A percentile compares a stretch with the other conserved stretches of the same genome.
These are phyloP conservation scores for Mustela nigripes DNA, from an alignment of 2,113 vertebrate genomes.

Conservation along the genomic window DNA sequence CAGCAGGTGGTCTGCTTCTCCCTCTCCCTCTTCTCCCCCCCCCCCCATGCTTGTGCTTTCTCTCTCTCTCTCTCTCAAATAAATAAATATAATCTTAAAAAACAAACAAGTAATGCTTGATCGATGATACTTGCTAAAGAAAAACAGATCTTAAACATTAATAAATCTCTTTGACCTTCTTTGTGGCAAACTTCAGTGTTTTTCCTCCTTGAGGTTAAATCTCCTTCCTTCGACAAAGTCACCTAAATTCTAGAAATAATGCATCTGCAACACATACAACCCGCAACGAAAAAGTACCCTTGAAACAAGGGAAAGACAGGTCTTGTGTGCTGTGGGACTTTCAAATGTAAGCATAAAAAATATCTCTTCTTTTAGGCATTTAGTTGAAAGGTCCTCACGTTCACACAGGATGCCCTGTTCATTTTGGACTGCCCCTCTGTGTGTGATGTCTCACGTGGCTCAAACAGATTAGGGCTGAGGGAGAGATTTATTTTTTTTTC, in stretches of 20 bases:
- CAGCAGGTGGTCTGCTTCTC: neutral
- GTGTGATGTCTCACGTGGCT: neutral
- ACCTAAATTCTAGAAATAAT: neutral
- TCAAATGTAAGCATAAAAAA: neutral
- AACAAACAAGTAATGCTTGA: neutral
- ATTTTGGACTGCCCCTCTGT: neutral
- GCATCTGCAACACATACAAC: neutral
- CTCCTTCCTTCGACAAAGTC: neutral
- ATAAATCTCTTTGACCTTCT: neutral
- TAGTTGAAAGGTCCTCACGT: neutral
- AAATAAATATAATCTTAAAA: neutral
- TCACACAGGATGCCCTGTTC: neutral
- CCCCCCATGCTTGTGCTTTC: neutral
- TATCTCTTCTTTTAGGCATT: neutral
- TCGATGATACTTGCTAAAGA: neutral
- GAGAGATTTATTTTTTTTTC: slow-evolving; percentile 69
- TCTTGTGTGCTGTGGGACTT: neutral
- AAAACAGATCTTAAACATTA: neutral
- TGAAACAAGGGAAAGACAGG: neutral
- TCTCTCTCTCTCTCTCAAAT: neutral
- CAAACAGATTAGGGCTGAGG: slow-evolving; percentile 39
- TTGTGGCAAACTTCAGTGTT: neutral
- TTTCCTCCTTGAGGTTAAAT: neutral
- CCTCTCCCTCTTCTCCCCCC: neutral
- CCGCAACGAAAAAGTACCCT: neutral